Evolutionary conservation across 2,888 invertebrate genomes (phyloP), one percentile per base, ranked within the genome.

Genomic region (Pharmacophagus antenor): DNA sequence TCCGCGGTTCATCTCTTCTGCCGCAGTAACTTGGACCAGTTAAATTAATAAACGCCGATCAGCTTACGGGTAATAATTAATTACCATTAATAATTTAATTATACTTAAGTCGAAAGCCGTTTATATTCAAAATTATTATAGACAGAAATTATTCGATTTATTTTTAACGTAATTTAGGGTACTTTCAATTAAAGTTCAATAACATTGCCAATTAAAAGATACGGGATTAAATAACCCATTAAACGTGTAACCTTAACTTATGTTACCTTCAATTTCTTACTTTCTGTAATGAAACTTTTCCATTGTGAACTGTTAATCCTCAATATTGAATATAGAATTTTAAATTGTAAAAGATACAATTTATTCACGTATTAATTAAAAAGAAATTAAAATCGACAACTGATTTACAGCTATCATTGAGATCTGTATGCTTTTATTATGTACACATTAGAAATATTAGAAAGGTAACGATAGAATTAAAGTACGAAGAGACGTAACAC

Each of bases 201-300:
- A 31, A 37, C 47, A 10, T 47, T n/a, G 42, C 18, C 42, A 44
- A 18, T 44, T 23, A 41, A 51, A 53, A 44, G 23, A 53, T 25
- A 42, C 44, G 44, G 53, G 18, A 46, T 27, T 27, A 44, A 54
- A 54, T 25, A 44, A 27, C 8, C 44, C 27, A 46, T 54, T 54
- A 54, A 54, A 54, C 20, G 23, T 54, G 7, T 8, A 27, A 46
- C 54, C 44, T 54, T 49, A 52, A 15, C 48, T 58, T 51, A 42
- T 18, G 18, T 17, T 44, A 44, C 42, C 18, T 44, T 44, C 8
- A 44, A 18, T 6, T 44, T 44, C 42, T 42, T 42, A 42, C 37
- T 37, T 37, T 37, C n/a, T 6, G n/a, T n/a, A n/a, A n/a, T 37
- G 5, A 37, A 37, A 37, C 3, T 5, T 37, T 37, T 37, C n/a